Conservation (phyloP, 2,113 vertebrate species). For the Scolopax mira region DNA sequence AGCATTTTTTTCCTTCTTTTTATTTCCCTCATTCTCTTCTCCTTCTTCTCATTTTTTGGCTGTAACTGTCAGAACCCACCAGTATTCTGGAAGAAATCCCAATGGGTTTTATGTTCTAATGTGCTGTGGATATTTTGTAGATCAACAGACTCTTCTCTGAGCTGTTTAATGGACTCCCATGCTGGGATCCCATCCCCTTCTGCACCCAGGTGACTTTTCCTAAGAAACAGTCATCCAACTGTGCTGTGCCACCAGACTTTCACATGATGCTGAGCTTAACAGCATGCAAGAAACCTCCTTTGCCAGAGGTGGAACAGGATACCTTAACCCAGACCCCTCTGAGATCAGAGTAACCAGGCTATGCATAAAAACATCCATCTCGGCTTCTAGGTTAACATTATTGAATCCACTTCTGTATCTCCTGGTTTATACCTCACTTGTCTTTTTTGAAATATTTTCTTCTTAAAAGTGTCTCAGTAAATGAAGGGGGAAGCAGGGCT, state of each 20-base stretch:
- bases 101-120: not conserved
- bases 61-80: fast-evolving
- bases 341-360: not conserved
- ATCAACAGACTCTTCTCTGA: not conserved
- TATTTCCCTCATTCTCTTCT: not conserved
- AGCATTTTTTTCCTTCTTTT: not conserved
- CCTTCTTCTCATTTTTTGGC: not conserved
- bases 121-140: not conserved
- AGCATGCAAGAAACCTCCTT: not conserved
- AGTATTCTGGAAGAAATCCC: not conserved
- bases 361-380: not conserved
- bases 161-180: not conserved
- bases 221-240: not conserved
- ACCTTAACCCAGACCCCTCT: not conserved
- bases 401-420: not conserved
- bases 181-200: not conserved
- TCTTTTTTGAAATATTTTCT: not conserved
- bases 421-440: not conserved
- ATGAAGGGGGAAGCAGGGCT: not conserved
- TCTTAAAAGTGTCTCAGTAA: not conserved
- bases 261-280: not conserved
- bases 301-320: not conserved
- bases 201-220: not conserved
- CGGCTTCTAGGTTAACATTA: fast-evolving
- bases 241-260: not conserved